These are phyloP conservation scores for Pollenia angustigena DNA, from an alignment of 2,888 invertebrate genomes.

Conservation along the genomic window DNA sequence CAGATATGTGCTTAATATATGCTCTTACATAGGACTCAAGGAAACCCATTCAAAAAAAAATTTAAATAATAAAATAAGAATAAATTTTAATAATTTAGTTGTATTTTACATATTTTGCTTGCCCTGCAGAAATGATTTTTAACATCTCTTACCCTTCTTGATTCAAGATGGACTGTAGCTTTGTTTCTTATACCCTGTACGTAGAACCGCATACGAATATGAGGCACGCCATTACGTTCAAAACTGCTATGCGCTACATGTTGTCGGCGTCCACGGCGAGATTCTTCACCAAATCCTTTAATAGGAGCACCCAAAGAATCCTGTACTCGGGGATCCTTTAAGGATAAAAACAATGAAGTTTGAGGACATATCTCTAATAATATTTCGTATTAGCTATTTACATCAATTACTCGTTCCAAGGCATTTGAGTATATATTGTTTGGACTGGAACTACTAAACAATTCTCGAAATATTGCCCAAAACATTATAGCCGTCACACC, in stretches of 20 bases:
- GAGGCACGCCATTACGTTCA: conserved; percentile 89
- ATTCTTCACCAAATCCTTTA: conserved; percentile 95
- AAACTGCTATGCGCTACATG: conserved; percentile 93
- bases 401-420: conserved; percentile 89
- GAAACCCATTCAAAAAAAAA: too few species aligned
- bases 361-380: neutral
- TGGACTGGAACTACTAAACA: conserved; percentile 94
- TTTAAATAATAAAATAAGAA: too few species aligned
- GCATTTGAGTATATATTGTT: conserved; percentile 93
- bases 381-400: conserved; percentile 75
- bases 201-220: conserved; percentile 95
- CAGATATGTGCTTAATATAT: too few species aligned
- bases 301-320: conserved; percentile 95
- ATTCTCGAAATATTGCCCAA: conserved; percentile 92
- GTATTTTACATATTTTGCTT: too few species aligned
- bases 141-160: conserved; percentile 88
- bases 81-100: too few species aligned
- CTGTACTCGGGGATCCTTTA: conserved; percentile 89
- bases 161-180: conserved; percentile 94
- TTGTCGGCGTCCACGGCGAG: conserved; percentile 91
- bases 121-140: neutral
- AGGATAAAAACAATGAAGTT: neutral
- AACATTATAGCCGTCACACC: conserved; percentile 93
- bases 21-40: too few species aligned
- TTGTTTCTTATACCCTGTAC: conserved; percentile 92